Evolutionary conservation across 2,797 vertebrate species (phyloP).

Genomic region (Glossophaga mutica): DNA sequence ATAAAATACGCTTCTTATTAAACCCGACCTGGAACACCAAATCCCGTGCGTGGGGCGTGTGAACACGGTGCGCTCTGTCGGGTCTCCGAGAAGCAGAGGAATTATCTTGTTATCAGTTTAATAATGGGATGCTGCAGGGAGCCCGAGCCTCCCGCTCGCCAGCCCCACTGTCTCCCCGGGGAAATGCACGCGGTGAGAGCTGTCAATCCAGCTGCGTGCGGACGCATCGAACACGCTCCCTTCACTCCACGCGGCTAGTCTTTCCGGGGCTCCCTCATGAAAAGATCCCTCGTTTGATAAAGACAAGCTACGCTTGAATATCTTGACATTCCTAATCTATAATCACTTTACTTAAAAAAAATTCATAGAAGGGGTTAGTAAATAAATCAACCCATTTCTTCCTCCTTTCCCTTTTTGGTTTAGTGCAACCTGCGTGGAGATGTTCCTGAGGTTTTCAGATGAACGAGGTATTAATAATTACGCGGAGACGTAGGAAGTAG

Average conservation of each 20-base stretch:
- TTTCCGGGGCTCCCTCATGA: conserved; percentile 82
- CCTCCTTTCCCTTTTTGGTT: conserved; percentile 46
- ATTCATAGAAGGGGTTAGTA: conserved; percentile 47
- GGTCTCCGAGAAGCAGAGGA: conserved; percentile 87
- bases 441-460: neutral
- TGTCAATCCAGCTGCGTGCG: conserved; percentile 87
- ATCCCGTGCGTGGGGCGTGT: conserved; percentile 83
- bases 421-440: conserved; percentile 44
- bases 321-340: conserved; percentile 81
- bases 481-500: neutral
- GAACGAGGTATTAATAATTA: conserved; percentile 42
- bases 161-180: conserved; percentile 90
- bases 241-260: conserved; percentile 83
- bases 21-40: conserved; percentile 84
- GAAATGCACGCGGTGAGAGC: conserved; percentile 91
- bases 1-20: conserved; percentile 85
- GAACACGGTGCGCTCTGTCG: conserved; percentile 87
- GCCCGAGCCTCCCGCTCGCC: conserved; percentile 88
- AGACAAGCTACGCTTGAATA: conserved; percentile 79
- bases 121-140: conserved; percentile 89
- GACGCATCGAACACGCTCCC: conserved; percentile 89
- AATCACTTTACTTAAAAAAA: conserved; percentile 74
- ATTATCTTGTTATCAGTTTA: conserved; percentile 94
- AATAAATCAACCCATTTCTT: conserved; percentile 77
- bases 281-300: conserved; percentile 86